phyloP scores from a whole-genome alignment of 2,113 vertebrate species.

The Galbula dea region DNA sequence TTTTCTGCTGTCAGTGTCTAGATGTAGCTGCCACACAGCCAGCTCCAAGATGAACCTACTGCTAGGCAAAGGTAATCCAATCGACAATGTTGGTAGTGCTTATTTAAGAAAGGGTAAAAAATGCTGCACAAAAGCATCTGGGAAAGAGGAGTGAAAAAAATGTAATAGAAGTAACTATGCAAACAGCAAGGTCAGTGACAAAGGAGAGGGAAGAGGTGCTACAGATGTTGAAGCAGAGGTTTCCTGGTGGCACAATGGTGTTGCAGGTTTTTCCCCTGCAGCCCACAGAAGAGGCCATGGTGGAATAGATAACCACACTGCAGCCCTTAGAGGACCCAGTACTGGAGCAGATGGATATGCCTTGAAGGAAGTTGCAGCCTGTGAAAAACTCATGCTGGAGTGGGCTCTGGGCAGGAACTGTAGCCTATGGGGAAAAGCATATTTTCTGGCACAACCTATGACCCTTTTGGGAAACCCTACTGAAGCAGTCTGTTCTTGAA shows the following conservation, averaged over 20 bases:
- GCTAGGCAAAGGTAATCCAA: neutral
- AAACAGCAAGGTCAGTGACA: neutral
- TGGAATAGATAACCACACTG: neutral
- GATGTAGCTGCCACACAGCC: no score
- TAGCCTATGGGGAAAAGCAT: neutral
- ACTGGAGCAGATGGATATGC: fast-evolving
- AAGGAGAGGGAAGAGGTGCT: neutral
- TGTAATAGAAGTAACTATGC: neutral
- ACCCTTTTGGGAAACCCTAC: fast-evolving
- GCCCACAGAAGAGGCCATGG: neutral
- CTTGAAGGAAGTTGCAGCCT: neutral
- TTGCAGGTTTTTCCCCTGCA: neutral
- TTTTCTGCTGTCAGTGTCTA: no score
- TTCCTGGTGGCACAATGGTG: neutral
- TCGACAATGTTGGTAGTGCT: neutral
- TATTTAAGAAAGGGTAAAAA: no score
- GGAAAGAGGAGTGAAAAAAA: neutral
- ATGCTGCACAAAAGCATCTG: neutral
- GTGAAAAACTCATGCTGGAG: neutral
- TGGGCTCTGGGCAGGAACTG: neutral
- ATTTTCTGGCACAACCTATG: neutral
- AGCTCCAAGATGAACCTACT: fast-evolving
- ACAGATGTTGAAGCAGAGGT: neutral
- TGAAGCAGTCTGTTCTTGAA: neutral
- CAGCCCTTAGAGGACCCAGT: fast-evolving